Conservation (phyloP, 2,888 invertebrate species). For the Merodon equestris region DNA sequence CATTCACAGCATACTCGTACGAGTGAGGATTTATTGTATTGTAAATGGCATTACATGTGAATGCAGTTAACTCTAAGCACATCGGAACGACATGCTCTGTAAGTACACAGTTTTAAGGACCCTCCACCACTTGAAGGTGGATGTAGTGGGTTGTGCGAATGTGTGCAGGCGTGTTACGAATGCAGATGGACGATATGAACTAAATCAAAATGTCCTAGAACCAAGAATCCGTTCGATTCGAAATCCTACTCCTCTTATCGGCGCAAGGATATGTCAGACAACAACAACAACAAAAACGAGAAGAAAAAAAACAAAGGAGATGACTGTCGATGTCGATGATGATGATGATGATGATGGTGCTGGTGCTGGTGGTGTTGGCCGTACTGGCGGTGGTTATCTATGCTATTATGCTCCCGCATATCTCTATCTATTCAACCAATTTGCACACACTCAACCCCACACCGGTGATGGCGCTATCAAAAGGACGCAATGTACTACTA, state of each 20-base stretch:
- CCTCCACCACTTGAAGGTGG: conserved; percentile 32
- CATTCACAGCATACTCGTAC: conserved; percentile 3
- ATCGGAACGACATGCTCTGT: background rate
- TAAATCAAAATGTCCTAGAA: conserved; percentile 65
- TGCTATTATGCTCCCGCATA: conserved; percentile 57
- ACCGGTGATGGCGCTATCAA: conserved; percentile 28
- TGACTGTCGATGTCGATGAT: too few species aligned
- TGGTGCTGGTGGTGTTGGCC: conserved; percentile 18
- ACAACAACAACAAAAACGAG: conserved; percentile 9
- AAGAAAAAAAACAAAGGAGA: background rate
- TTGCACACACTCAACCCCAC: conserved; percentile 64
- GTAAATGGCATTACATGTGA: conserved; percentile 56
- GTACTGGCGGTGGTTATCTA: conserved; percentile 20
- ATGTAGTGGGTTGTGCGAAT: too few species aligned
- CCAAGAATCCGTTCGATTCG: conserved; percentile 3
- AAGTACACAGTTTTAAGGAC: conserved; percentile 37
- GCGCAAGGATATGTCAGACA: background rate
- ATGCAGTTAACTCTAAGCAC: conserved; percentile 32
- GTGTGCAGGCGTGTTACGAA: conserved; percentile 29
- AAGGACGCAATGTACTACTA: conserved; percentile 26
- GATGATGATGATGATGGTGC: too few species aligned
- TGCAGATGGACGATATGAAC: conserved; percentile 33
- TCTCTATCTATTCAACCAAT: conserved; percentile 65
- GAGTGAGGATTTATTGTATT: conserved; percentile 6
- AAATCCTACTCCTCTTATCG: conserved; percentile 13